Percentiles rank a stretch among this genome's conserved stretches.
Conservation (phyloP, 2,797 vertebrate genomes). For the Enteromius thamalakanensis region DNA sequence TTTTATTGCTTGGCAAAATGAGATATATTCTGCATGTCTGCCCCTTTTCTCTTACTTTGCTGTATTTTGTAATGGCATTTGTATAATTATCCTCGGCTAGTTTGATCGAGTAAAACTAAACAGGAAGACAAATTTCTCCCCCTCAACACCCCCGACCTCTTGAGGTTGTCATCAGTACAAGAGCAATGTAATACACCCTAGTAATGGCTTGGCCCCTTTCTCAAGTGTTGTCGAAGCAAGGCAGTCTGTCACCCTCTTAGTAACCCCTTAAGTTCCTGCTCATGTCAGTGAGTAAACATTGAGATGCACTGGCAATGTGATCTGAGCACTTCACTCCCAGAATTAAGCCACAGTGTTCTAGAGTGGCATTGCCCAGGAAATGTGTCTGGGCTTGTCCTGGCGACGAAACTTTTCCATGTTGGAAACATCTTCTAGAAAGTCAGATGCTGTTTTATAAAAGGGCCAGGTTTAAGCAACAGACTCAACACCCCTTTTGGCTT, state of each 20-base stretch:
- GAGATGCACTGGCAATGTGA: slow-evolving; percentile 72
- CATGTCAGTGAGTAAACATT: slow-evolving; percentile 70
- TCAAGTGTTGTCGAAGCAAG: slow-evolving; percentile 57
- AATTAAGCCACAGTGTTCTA: slow-evolving; percentile 68
- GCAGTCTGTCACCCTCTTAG: slow-evolving; percentile 61
- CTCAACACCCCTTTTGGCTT: slow-evolving; percentile 12
- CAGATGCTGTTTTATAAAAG: slow-evolving; percentile 53
- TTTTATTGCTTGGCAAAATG: neutral
- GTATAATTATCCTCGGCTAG: slow-evolving; percentile 14
- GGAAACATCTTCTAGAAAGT: slow-evolving; percentile 65
- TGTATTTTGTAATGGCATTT: slow-evolving; percentile 20
- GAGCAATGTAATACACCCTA: slow-evolving; percentile 53
- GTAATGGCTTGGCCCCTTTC: slow-evolving; percentile 57
- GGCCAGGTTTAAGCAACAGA: slow-evolving; percentile 13
- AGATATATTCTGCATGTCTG: neutral
- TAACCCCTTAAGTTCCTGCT: slow-evolving; percentile 64
- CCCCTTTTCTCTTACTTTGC: neutral
- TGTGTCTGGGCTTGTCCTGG: slow-evolving; percentile 72
- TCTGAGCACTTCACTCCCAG: slow-evolving; percentile 69
- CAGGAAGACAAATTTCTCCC: slow-evolving; percentile 44
- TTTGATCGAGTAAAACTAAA: slow-evolving; percentile 38
- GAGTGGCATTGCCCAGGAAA: slow-evolving; percentile 71
- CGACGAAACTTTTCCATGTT: slow-evolving; percentile 65
- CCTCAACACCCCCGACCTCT: slow-evolving; percentile 47
- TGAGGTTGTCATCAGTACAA: slow-evolving; percentile 56